phyloP scores from a whole-genome alignment of 2,888 invertebrate genomes.

The Pseudococcus jackbeardsleyi region DNA sequence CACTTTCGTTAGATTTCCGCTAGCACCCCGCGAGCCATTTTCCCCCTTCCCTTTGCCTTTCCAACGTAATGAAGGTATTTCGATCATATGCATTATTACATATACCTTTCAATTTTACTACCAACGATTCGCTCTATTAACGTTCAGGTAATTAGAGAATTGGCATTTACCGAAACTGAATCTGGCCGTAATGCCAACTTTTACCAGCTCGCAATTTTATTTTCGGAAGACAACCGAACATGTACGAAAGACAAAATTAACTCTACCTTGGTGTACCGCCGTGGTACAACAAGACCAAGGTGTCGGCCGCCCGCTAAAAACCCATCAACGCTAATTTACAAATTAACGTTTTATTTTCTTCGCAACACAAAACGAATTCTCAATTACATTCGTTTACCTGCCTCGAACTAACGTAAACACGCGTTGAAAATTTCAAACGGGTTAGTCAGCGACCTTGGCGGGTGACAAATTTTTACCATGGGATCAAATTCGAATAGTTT shows the following conservation, averaged over 20 bases:
- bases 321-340: slow-evolving; percentile 46
- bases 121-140: slow-evolving; percentile 62
- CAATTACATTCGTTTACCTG: slow-evolving; percentile 8
- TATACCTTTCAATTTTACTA: slow-evolving; percentile 46
- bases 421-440: no score
- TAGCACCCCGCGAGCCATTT: not conserved
- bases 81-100: slow-evolving; percentile 18
- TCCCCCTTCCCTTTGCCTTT: no score
- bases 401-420: not conserved
- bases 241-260: slow-evolving; percentile 28
- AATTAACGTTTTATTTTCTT: slow-evolving; percentile 6
- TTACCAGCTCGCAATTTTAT: slow-evolving; percentile 59
- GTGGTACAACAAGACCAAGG: not conserved
- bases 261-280: slow-evolving; percentile 8
- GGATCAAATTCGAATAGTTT: no score
- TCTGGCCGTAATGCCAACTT: slow-evolving; percentile 61
- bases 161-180: slow-evolving; percentile 64
- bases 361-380: not conserved
- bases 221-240: slow-evolving; percentile 54
- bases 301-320: slow-evolving; percentile 1
- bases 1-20: slow-evolving; percentile 56
- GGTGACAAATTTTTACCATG: no score
- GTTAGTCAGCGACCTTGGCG: no score
- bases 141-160: slow-evolving; percentile 65
- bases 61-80: not conserved